A percentile compares a stretch with the other conserved stretches of the same genome.
These are phyloP conservation scores for Tillus elongatus DNA, from an alignment of 2,888 invertebrate species.

Conservation along the genomic window DNA sequence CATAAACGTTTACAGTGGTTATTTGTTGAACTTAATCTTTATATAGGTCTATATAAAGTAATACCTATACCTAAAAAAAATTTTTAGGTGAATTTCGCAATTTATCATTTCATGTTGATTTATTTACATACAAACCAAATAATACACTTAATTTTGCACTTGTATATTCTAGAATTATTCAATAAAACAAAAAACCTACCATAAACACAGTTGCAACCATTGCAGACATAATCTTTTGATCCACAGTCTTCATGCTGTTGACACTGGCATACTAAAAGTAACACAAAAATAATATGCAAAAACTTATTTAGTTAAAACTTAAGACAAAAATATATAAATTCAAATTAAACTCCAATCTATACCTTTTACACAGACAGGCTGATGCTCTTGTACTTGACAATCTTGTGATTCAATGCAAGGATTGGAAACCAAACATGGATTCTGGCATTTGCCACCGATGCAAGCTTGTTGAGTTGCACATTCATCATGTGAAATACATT, in stretches of 20 bases:
- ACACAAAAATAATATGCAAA: slow-evolving; percentile 16
- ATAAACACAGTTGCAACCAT: slow-evolving; percentile 60
- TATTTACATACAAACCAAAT: no score
- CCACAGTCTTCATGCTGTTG: slow-evolving; percentile 60
- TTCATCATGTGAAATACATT: slow-evolving; percentile 70
- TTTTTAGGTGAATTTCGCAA: no score
- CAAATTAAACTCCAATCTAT: no score
- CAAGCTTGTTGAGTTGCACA: slow-evolving; percentile 73
- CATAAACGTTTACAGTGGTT: no score
- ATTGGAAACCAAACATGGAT: slow-evolving; percentile 68
- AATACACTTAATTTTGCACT: no score
- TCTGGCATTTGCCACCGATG: slow-evolving; percentile 66
- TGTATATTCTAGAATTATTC: no score
- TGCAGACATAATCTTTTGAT: slow-evolving; percentile 49
- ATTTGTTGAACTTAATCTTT: no score
- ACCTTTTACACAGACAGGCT: slow-evolving; percentile 77
- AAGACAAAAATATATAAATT: neutral
- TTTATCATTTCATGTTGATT: no score
- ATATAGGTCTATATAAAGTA: no score
- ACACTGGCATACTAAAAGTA: slow-evolving; percentile 57
- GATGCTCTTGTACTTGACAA: slow-evolving; percentile 74
- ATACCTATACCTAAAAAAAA: no score
- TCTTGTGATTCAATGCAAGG: slow-evolving; percentile 68
- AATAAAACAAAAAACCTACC: slow-evolving; percentile 42
- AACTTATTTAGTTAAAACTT: neutral